Base-by-base conservation (phyloP, 1,140 invertebrate species). In the Leptopilina boulardi region DNA sequence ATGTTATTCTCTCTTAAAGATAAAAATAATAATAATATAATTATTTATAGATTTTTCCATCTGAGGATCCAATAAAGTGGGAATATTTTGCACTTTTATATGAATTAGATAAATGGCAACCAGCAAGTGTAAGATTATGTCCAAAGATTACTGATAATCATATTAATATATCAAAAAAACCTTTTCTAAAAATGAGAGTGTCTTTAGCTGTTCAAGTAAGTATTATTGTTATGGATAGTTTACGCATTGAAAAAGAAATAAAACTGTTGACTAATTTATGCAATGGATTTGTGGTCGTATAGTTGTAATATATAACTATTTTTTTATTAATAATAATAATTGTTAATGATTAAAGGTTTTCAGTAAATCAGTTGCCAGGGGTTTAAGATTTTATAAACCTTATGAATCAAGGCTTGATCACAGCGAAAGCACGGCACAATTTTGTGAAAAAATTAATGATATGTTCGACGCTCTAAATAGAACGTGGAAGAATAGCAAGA, bases 381-480 rank as follows among this genome's bases (percentile, higher is more conserved):
- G 26, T 10, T 23, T 77, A 15, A 30, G 26, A 10, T 77, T 38
- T 74, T 77, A 73, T 51, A 13, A 42, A 15, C 19, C 23, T 13
- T 18, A 38, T 30, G 47, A 38, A 54, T 13, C n/a, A 19, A 70
- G 71, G 71, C 38, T 77, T n/a, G n/a, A 70, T 18, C 38, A 73
- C 11, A 70, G 34, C 21, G 21, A 70, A 21, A 26, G 38, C 18
- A 78, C 77, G 10, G 42, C 73, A n/a, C 3, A 21, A 18, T 78
- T 78, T 71, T 74, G 77, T 71, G n/a, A 6, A 6, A 70, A 41
- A 66, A 51, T 79, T 18, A 73, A 79, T n/a, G 23, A 47, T 18
- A 73, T 79, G 74, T 79, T 79, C 23, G 75, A 72, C 44, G 74
- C 59, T 6, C 13, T 76, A 19, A 76, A 79, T 51, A 30, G 15